Conservation (phyloP, 2,797 vertebrate species). For the Liparis tanakae region DNA sequence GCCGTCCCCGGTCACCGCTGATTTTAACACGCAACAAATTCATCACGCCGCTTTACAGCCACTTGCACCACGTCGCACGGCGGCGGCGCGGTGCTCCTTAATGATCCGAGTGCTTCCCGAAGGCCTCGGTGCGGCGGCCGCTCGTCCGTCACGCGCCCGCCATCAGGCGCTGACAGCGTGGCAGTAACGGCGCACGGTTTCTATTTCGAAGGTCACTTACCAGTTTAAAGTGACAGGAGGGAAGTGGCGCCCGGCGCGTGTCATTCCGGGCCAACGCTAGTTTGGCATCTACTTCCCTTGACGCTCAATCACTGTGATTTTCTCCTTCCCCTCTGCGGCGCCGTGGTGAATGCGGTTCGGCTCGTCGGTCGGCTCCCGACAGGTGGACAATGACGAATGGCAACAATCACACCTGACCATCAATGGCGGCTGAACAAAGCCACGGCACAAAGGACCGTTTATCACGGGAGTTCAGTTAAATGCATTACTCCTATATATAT, state of each 20-base stretch:
- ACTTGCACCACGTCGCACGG: slow-evolving; percentile 20
- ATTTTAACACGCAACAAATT: slow-evolving; percentile 14
- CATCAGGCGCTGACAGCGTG: slow-evolving; percentile 49
- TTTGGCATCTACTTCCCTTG: slow-evolving; percentile 76
- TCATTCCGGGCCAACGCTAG: slow-evolving; percentile 60
- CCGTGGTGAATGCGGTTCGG: slow-evolving; percentile 47
- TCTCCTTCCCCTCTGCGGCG: slow-evolving; percentile 56
- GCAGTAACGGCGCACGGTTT: slow-evolving; percentile 57
- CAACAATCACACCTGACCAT: slow-evolving; percentile 72
- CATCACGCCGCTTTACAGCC: slow-evolving; percentile 41
- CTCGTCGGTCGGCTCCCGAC: slow-evolving; percentile 48
- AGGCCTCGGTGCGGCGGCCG: slow-evolving; percentile 37
- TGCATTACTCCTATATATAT: slow-evolving; percentile 12
- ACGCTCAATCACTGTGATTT: slow-evolving; percentile 73
- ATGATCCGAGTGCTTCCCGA: slow-evolving; percentile 59
- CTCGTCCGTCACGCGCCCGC: slow-evolving; percentile 59
- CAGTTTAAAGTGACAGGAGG: slow-evolving; percentile 68
- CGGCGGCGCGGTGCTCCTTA: slow-evolving; percentile 51
- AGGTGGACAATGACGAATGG: slow-evolving; percentile 75
- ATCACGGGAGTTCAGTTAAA: slow-evolving; percentile 50
- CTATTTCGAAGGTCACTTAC: slow-evolving; percentile 74
- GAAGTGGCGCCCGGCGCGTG: slow-evolving; percentile 60
- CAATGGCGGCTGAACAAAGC: slow-evolving; percentile 57
- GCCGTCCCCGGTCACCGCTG: background rate
- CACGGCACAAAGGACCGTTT: slow-evolving; percentile 58